Percentiles rank a stretch among this genome's conserved stretches.
Conservation (phyloP, 2,797 vertebrate species). For the Garrulus glandarius region DNA sequence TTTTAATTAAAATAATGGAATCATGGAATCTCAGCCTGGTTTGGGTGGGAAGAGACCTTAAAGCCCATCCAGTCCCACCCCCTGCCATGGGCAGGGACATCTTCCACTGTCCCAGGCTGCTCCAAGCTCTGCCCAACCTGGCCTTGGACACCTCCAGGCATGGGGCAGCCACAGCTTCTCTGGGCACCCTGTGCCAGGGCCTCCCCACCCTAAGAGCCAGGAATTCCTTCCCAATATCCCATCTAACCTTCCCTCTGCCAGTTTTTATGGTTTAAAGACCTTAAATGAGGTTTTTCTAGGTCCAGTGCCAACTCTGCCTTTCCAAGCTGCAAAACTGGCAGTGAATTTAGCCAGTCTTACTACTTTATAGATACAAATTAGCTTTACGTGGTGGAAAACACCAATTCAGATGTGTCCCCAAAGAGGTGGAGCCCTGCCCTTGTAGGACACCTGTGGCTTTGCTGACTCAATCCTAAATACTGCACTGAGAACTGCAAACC, state of each 20-base stretch:
- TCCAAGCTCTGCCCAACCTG: neutral
- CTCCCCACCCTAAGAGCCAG: rapidly evolving
- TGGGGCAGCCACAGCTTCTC: neutral
- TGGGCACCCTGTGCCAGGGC: neutral
- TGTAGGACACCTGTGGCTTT: neutral
- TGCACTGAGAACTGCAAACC: neutral
- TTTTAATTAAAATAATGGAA: neutral
- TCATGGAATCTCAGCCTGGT: neutral
- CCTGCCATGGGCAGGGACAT: neutral
- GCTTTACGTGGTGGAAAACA: neutral
- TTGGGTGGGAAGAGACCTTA: neutral
- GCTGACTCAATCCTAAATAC: neutral
- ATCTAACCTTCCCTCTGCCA: neutral
- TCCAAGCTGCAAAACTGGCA: neutral
- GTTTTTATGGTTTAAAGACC: neutral
- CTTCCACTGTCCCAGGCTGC: neutral
- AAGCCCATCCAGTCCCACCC: neutral
- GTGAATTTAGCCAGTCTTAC: neutral
- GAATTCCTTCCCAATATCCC: neutral
- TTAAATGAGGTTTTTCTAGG: neutral
- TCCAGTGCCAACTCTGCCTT: neutral
- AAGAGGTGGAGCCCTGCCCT: neutral
- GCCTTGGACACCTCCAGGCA: neutral
- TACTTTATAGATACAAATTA: neutral
- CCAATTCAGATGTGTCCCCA: neutral